phyloP scores from a whole-genome alignment of 1,140 invertebrate genomes.

The Lucilia sericata region DNA sequence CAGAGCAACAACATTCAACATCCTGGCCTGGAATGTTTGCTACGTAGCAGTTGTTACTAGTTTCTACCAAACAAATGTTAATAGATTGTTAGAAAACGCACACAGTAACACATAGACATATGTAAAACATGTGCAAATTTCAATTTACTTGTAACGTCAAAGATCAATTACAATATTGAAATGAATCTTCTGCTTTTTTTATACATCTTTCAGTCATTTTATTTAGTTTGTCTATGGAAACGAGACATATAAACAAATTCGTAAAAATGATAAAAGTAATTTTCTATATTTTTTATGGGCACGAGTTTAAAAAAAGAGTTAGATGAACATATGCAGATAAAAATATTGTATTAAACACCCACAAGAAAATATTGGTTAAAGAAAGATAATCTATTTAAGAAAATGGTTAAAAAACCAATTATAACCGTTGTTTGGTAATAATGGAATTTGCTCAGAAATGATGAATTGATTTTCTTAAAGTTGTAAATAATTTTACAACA shows the following conservation, averaged over 20 bases:
- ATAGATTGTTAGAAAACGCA: not conserved
- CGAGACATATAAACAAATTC: not conserved
- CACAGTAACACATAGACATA: not conserved
- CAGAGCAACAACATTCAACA: not conserved
- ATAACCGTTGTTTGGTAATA: too few relatives aligned
- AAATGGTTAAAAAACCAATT: too few relatives aligned
- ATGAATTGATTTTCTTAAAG: too few relatives aligned
- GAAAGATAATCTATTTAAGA: too few relatives aligned
- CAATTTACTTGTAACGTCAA: conserved; percentile 20
- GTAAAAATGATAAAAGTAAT: not conserved
- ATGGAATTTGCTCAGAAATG: too few relatives aligned
- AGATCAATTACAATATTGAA: conserved; percentile 27
- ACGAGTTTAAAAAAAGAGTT: too few relatives aligned
- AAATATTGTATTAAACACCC: too few relatives aligned
- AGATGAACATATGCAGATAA: too few relatives aligned
- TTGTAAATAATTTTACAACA: too few relatives aligned
- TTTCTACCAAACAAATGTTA: not conserved
- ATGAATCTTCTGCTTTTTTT: not conserved
- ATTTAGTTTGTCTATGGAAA: not conserved
- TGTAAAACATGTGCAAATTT: not conserved
- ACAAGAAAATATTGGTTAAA: too few relatives aligned
- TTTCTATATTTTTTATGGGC: not conserved
- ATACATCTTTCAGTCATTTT: not conserved
- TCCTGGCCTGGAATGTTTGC: not conserved
- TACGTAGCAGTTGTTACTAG: not conserved